These are phyloP conservation scores for Brachionus angularis DNA, from an alignment of 1,140 invertebrate genomes.

Conservation along the genomic window DNA sequence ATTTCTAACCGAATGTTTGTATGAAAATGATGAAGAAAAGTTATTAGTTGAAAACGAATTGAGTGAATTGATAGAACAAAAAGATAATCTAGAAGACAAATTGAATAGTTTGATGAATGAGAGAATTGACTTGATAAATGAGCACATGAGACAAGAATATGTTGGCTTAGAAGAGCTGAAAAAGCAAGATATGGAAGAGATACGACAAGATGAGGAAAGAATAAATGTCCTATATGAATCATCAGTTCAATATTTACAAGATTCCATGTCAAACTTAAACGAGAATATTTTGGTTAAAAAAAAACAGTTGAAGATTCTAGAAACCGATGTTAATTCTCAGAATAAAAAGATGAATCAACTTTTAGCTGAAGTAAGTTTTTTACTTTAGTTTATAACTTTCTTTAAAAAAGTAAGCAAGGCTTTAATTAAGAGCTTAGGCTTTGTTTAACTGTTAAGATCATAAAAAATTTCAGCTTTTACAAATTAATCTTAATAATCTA, in stretches of 20 bases:
- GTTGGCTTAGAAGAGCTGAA: slow-evolving; percentile 3
- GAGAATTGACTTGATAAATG: background rate
- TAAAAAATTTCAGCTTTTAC: no score
- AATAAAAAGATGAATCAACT: slow-evolving; percentile 34
- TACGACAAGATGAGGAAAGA: background rate
- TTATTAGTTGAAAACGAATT: slow-evolving; percentile 13
- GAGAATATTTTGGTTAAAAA: background rate
- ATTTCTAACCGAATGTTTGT: slow-evolving; percentile 8
- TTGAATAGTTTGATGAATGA: background rate
- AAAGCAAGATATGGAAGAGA: slow-evolving; percentile 8
- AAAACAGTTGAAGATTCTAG: background rate
- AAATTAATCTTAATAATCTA: no score
- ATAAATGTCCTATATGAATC: slow-evolving; percentile 14
- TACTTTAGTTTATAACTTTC: no score
- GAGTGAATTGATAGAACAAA: slow-evolving; percentile 1
- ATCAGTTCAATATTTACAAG: slow-evolving; percentile 12
- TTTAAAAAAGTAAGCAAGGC: no score
- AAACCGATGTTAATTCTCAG: background rate
- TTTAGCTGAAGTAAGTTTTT: slow-evolving; percentile 22
- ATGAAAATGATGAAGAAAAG: slow-evolving; percentile 36
- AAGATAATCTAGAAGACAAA: slow-evolving; percentile 10
- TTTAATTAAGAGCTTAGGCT: no score
- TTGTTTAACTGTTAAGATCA: no score
- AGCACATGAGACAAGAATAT: slow-evolving; percentile 16
- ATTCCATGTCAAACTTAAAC: slow-evolving; percentile 3